phyloP scores from a whole-genome alignment of 2,797 vertebrate species.

The Pseudomugil gertrudae region DNA sequence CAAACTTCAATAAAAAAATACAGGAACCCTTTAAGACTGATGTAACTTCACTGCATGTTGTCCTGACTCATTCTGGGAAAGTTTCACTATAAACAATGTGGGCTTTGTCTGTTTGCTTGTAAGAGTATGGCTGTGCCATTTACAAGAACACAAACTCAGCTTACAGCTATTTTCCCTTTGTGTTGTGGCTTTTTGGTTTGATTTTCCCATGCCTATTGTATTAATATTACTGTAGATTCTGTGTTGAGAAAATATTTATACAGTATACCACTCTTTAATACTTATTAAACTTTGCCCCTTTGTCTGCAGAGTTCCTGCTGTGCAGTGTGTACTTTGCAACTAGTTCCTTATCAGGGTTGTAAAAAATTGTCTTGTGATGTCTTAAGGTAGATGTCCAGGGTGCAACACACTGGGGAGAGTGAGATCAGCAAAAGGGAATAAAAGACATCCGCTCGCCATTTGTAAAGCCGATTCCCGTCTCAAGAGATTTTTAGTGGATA shows the following conservation, averaged over 20 bases:
- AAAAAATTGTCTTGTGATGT: constrained; percentile 68
- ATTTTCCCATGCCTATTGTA: constrained; percentile 40
- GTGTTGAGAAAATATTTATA: neutral
- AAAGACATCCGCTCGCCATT: neutral
- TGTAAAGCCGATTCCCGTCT: constrained; percentile 11
- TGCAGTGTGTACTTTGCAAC: constrained; percentile 74
- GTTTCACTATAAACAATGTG: constrained; percentile 30
- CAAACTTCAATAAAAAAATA: constrained; percentile 11
- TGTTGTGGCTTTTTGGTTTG: constrained; percentile 24
- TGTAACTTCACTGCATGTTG: constrained; percentile 17
- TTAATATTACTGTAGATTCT: constrained; percentile 29
- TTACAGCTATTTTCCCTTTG: constrained; percentile 9
- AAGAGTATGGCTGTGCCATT: constrained; percentile 20
- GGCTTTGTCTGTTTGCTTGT: constrained; percentile 8
- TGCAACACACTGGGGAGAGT: constrained; percentile 19
- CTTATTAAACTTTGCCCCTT: constrained; percentile 46
- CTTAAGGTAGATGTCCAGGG: constrained; percentile 36
- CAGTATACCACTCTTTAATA: constrained; percentile 4
- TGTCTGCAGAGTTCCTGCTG: constrained; percentile 33
- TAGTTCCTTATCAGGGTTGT: constrained; percentile 72
- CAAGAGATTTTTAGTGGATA: constrained; percentile 1
- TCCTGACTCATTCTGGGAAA: constrained; percentile 22
- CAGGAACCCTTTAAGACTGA: constrained; percentile 11
- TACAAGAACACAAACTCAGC: constrained; percentile 24
- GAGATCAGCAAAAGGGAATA: constrained; percentile 14